These are phyloP conservation scores for Vulpes vulpes DNA, from an alignment of 2,113 vertebrate species.

Conservation along the genomic window DNA sequence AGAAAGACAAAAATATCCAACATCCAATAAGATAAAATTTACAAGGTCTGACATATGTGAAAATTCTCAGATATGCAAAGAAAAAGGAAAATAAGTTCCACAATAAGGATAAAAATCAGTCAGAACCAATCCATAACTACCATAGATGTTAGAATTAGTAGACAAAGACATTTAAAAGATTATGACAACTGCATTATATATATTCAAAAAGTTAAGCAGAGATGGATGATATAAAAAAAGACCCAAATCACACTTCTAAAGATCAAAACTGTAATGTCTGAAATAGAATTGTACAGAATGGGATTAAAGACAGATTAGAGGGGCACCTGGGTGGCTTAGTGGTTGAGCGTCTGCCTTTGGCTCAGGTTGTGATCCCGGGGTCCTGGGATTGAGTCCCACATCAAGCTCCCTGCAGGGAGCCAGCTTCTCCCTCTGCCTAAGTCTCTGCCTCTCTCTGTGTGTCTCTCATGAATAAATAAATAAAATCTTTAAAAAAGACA, in stretches of 20 bases:
- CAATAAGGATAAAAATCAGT: not conserved
- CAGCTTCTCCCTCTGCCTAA: too few species aligned
- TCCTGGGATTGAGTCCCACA: too few species aligned
- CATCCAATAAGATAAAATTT: not conserved
- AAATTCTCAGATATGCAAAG: not conserved
- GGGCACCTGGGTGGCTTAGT: too few species aligned
- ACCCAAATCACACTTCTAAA: not conserved
- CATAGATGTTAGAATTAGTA: not conserved
- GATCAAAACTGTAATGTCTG: not conserved
- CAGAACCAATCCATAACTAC: not conserved
- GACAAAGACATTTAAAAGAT: not conserved
- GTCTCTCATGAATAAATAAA: too few species aligned
- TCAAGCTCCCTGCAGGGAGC: too few species aligned
- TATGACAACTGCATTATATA: not conserved
- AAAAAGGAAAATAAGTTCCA: not conserved
- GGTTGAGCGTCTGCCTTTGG: too few species aligned
- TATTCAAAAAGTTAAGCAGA: not conserved
- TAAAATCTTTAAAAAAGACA: not conserved
- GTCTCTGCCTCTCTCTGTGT: too few species aligned
- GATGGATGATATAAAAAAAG: not conserved
- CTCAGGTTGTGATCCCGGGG: too few species aligned
- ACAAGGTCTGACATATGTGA: not conserved
- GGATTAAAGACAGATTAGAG: not conserved
- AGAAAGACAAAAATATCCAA: not conserved
- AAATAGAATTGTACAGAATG: not conserved